Base-by-base conservation (phyloP, 2,888 invertebrate genomes). In the Tholera decimalis region DNA sequence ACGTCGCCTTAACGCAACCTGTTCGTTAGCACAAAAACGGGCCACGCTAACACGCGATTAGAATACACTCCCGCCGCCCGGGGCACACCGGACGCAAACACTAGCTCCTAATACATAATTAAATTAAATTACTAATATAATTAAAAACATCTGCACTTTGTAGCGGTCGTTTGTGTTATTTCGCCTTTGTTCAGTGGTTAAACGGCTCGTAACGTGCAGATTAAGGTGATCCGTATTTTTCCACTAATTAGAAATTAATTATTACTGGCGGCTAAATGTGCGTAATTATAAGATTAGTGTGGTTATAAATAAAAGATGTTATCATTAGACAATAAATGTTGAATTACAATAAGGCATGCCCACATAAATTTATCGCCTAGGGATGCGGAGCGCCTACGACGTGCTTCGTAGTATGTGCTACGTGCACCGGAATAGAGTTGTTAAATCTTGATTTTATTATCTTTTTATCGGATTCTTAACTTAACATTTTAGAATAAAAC, bases 11-110 rank as follows among this genome's bases (percentile, higher is more conserved):
- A 94, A 94, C 93, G 93, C 94, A 92, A 94, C 94, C 94, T 93
- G 94, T 95, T 95, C 94, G 95, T 95, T 95, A 94, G 92, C 91
- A 89, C 93, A 95, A 95, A 95, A 95, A 94, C 94, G 93, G 91
- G 89, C 89, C 94, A 93, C 92, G 94, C 93, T 92, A 94, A 93
- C 92, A 92, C 93, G 93, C 93, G 93, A 95, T 95, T 95, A 95
- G 94, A 94, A 94, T 94, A 94, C 92, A 91, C 92, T 94, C 93
- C 89, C 84, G 77, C 47, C 51, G 85, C 69, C 71, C 61, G 85
- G 60, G 88, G 73, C 88, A 93, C 93, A 94, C 91, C 78, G 85
- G 77, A 87, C 59, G 77, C 80, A 69, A 64, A 61, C 62, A 50
- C 58, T 53, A 54, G 39, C 58, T 50, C 54, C 46, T 62, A 73